These are phyloP conservation scores for Todiramphus saurophagus DNA, from an alignment of 2,113 vertebrate species.

Conservation along the genomic window DNA sequence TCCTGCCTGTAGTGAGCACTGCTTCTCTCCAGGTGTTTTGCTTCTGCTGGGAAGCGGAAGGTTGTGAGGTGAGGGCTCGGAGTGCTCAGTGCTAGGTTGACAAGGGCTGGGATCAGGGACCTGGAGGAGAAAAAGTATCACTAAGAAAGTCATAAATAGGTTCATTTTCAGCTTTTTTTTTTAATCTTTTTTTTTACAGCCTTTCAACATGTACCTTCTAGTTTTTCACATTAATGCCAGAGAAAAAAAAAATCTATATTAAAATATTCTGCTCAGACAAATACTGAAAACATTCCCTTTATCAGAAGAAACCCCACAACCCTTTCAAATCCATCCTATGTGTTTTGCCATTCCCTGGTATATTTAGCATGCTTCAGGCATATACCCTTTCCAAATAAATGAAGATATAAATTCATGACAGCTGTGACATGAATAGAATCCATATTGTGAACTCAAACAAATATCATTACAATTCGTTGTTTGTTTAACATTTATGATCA, in stretches of 20 bases:
- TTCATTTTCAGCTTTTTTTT: background rate
- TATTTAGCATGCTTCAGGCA: background rate
- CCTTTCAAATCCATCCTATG: background rate
- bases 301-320: background rate
- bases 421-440: background rate
- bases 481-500: slow-evolving; percentile 21
- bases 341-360: background rate
- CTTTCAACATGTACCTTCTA: background rate
- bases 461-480: background rate
- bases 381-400: background rate
- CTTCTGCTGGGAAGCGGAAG: background rate
- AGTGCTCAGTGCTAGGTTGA: fast-evolving
- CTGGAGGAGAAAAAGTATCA: background rate
- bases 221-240: background rate
- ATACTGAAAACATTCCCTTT: background rate
- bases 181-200: background rate
- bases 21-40: background rate
- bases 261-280: background rate
- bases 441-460: background rate
- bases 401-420: slow-evolving; percentile 6
- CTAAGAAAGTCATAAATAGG: background rate
- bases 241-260: background rate
- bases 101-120: background rate
- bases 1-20: background rate
- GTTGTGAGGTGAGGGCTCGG: background rate